Base-by-base conservation (phyloP, 2,888 invertebrate species). In the Pecten maximus region DNA sequence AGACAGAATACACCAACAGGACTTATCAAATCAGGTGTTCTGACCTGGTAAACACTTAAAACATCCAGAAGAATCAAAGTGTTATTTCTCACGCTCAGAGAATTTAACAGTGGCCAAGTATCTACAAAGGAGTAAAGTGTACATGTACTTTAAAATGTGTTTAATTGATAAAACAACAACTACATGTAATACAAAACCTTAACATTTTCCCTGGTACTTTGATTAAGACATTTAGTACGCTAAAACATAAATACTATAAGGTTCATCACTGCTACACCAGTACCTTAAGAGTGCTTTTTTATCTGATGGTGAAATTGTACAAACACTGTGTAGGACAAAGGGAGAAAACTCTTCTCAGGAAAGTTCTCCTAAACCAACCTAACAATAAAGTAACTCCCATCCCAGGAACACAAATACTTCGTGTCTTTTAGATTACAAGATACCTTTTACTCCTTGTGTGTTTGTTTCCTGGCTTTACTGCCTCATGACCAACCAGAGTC, bases 301-400 rank as follows among this genome's bases (percentile, higher is more conserved):
- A n/a, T n/a, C n/a, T n/a, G n/a, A n/a, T n/a, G n/a, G n/a, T n/a
- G n/a, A n/a, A n/a, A 12, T 6, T 44, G 44, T 44, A 44, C 44
- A 6, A 44, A 44, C 12, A 12, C 44, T 44, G 2, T 4, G 3
- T 23, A 74, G 74, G 28, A 35, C 74, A 12, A 74, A 74, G 74
- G 74, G 74, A 74, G 74, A 74, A 8, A 74, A 74, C 74, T 74
- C 74, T 74, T 74, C 35, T 35, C 44, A n/a, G n/a, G 44, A 44
- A 8, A 44, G 12, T 12, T 44, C 44, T 44, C 4, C 44, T 44
- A 12, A 44, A n/a, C n/a, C n/a, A n/a, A n/a, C n/a, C n/a, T n/a
- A n/a, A n/a, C n/a, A n/a, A n/a, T n/a, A n/a, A n/a, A n/a, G n/a
- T n/a, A n/a, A n/a, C n/a, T n/a, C n/a, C n/a, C n/a, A n/a, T n/a